These are phyloP conservation scores for Aphelenchoides fujianensis DNA, from an alignment of 1,140 invertebrate species.

Conservation along the genomic window DNA sequence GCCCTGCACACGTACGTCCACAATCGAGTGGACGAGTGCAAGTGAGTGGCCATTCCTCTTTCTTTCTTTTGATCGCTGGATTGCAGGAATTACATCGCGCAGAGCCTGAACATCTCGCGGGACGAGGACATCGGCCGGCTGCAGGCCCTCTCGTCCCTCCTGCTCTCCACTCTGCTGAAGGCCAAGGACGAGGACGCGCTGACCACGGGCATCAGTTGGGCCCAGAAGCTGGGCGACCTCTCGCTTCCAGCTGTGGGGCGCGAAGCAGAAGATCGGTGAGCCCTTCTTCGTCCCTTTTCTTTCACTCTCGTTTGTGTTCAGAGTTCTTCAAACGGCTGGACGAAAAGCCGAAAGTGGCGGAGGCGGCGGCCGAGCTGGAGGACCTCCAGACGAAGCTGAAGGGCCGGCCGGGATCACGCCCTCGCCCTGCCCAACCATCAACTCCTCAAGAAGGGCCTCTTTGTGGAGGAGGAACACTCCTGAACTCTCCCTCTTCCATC, in stretches of 20 bases:
- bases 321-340: not conserved
- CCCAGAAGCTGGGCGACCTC: slow-evolving; percentile 3
- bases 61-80: not conserved
- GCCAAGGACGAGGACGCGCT: slow-evolving; percentile 9
- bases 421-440: not conserved
- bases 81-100: slow-evolving; percentile 9
- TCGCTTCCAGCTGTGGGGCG: slow-evolving; percentile 15
- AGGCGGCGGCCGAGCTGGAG: not conserved
- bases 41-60: not conserved
- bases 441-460: not conserved
- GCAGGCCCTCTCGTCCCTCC: slow-evolving; percentile 8
- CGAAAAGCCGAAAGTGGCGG: not conserved
- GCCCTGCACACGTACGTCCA: slow-evolving; percentile 9
- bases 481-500: not conserved
- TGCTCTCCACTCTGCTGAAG: slow-evolving; percentile 13
- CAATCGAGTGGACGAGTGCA: slow-evolving; percentile 6
- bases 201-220: slow-evolving; percentile 12
- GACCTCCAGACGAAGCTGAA: not conserved
- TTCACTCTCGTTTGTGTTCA: not conserved
- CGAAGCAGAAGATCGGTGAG: slow-evolving; percentile 6
- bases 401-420: not conserved
- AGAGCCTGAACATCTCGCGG: slow-evolving; percentile 12
- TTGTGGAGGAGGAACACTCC: too few species aligned
- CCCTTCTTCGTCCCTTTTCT: not conserved
- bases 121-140: slow-evolving; percentile 11